Evolutionary conservation across 1,140 invertebrate genomes (phyloP), one percentile per base, ranked within the genome.

Genomic region (Drosophila sturtevanti): DNA sequence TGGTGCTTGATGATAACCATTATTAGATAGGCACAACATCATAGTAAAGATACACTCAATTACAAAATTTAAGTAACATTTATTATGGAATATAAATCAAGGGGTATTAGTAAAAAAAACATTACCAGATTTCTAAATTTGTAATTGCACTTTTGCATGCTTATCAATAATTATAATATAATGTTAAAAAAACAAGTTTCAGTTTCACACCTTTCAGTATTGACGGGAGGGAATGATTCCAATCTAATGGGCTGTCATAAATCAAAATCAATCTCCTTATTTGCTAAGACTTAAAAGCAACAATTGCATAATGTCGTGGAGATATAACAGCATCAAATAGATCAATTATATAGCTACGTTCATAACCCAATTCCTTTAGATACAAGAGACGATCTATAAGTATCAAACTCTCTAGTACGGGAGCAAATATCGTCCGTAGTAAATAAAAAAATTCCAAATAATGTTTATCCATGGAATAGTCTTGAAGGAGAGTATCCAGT

Each of bases 351-450:
- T 93, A 94, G n/a, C 94, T 93, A 69, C 95, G 93, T 2, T 92
- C 77, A 81, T 95, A 94, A 24, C 93, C 93, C 81, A 94, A 92
- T 91, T 98, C 96, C 66, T 94, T 89, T 6, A 99, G 93, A 93
- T 94, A 98, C 61, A 98, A 91, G 22, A 97, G 90, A 89, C 97
- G 94, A 92, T 99, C 98, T 16, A 98, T 92, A 52, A 98, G 93
- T 75, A 98, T 96, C 0, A 97, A 92, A 74, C 94, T 94, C 93
- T 99, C 98, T 35, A 98, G 93, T 9, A 97, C 94, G 21, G 97
- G 96, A 11, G 97, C 96, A 65, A 98, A 92, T 68, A 95, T 94
- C 81, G 97, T 93, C 76, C 97, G 94, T 22, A 98, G 77, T 22
- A 96, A 94, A 93, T 97, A 97, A 91, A 97, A 98, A 14, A 96